A percentile compares a stretch with the other conserved stretches of the same genome.
Evolutionary conservation across 2,888 invertebrate species (phyloP).

Genomic region (Cosmorhoe ocellata): DNA sequence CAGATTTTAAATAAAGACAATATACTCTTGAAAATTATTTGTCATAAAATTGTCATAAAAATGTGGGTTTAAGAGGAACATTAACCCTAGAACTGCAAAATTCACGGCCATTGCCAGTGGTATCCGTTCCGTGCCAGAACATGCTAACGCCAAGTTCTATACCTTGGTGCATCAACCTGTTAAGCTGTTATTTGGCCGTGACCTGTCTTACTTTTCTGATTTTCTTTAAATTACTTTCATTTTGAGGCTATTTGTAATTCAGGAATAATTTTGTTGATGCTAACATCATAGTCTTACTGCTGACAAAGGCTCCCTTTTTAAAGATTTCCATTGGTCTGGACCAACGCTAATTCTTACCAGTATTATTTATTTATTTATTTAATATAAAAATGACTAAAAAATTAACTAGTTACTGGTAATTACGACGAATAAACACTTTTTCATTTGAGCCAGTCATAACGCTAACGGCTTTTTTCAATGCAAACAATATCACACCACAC

Average conservation of each 20-base stretch:
- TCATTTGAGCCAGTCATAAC: too few species aligned
- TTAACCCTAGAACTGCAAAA: neutral
- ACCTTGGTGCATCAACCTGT: conserved; percentile 3
- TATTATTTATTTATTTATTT: too few species aligned
- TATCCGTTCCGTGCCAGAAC: neutral
- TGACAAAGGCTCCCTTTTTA: too few species aligned
- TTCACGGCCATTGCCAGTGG: neutral
- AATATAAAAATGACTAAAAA: neutral
- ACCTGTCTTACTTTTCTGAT: neutral
- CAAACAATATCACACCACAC: neutral
- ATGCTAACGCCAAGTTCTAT: neutral
- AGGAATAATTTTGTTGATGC: too few species aligned
- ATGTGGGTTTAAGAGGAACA: neutral
- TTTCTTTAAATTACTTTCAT: neutral
- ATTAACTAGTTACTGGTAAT: neutral
- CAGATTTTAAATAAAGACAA: too few species aligned
- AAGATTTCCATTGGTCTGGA: too few species aligned
- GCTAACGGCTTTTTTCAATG: neutral
- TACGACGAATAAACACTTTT: too few species aligned
- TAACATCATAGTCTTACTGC: too few species aligned
- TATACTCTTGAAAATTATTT: too few species aligned
- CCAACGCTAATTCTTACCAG: too few species aligned
- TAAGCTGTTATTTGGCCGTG: neutral
- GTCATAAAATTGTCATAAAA: neutral
- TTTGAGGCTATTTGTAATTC: too few species aligned